Base-by-base conservation (phyloP, 2,888 invertebrate species). In the Pristionchus japonicus region DNA sequence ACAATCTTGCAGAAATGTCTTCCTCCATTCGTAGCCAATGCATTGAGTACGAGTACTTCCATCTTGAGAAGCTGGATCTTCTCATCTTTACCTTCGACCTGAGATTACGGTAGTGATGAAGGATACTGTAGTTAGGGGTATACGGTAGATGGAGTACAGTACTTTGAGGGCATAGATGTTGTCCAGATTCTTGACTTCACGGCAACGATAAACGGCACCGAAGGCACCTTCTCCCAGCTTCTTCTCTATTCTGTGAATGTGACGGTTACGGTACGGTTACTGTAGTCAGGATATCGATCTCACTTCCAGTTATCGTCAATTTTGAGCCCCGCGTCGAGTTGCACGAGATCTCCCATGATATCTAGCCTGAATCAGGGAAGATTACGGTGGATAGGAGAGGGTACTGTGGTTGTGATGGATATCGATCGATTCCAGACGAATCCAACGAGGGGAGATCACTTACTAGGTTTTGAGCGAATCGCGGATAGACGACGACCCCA, bases 1-100 rank as follows among this genome's bases (percentile, higher is more conserved):
- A 92, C 91, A 80, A 93, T 93, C 87, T 92, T 91, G 88, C 93
- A 93, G 88, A 93, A 93, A 87, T 93, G 93, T 15, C 92, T 89
- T 34, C 91, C 91, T 13, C 91, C 92, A 20, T 89, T 88, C 88
- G 92, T 92, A 43, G 90, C 89, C 88, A 93, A 84, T 87, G 91
- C 92, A 77, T 88, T 89, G 61, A 93, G 88, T 74, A 93, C 92
- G 88, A 88, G 90, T n/a, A 93, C 93, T 87, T 93, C 93, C 93
- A 93, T 93, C 89, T 92, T 93, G 87, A 92, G 88, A 70, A 92
- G 86, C 88, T 93, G 91, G 70, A 92, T 90, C 88, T 92, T 90
- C 89, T 92, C 92, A n/a, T 91, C 90, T 70, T 91, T 90, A 83
- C 92, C 92, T 67, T 92, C 92, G 7, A 90, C 89, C 89, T 90